A percentile compares a stretch with the other conserved stretches of the same genome.
Evolutionary conservation across 2,113 vertebrate genomes (phyloP).

Genomic region (Rhagologus leucostigma): DNA sequence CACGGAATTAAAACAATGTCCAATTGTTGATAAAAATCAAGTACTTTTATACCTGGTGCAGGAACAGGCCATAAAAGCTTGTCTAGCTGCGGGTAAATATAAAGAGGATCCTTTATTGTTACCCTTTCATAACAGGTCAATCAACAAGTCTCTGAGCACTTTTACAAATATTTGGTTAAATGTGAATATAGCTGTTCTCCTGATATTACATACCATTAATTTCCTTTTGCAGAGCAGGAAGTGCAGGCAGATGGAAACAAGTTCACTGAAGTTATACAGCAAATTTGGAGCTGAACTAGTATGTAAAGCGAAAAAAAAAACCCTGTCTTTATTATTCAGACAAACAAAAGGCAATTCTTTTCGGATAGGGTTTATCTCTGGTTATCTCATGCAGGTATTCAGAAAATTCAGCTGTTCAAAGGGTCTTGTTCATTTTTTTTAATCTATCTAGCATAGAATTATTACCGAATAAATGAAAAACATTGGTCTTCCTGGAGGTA

Average conservation of each 20-base stretch:
- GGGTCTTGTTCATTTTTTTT: background rate
- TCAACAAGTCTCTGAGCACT: background rate
- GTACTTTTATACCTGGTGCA: background rate
- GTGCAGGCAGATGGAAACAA: background rate
- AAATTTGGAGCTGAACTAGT: background rate
- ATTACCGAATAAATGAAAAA: background rate
- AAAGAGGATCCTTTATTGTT: background rate
- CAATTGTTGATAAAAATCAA: constrained; percentile 39
- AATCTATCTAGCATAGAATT: background rate
- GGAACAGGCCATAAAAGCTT: background rate
- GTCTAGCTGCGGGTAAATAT: background rate
- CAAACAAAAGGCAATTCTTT: constrained; percentile 32
- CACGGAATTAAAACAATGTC: constrained; percentile 8
- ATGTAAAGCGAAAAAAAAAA: background rate
- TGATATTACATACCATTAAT: background rate
- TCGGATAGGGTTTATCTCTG: background rate
- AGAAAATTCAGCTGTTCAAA: constrained; percentile 18
- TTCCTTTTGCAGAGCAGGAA: background rate
- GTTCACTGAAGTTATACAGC: background rate
- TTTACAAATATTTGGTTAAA: constrained; percentile 15
- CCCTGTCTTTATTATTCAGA: background rate
- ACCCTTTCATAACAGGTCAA: background rate
- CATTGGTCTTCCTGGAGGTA: background rate
- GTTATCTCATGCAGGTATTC: constrained; percentile 38
- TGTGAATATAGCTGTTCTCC: background rate